Evolutionary conservation across 2,113 vertebrate species (phyloP).

Genomic region (Strigops habroptila): DNA sequence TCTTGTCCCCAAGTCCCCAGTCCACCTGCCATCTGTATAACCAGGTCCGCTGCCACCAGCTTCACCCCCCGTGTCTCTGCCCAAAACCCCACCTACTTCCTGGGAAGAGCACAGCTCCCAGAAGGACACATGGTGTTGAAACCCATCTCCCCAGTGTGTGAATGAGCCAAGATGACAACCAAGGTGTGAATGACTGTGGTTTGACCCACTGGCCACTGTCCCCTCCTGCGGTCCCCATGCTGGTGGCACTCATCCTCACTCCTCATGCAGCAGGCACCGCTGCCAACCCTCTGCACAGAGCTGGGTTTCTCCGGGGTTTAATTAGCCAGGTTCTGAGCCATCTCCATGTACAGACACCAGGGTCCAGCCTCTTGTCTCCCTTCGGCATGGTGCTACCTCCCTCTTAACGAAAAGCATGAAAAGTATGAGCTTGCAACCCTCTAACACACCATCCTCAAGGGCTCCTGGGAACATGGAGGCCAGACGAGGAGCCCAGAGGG

Average conservation of each 20-base stretch:
- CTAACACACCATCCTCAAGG: not conserved
- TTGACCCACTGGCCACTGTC: not conserved
- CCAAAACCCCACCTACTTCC: accelerated
- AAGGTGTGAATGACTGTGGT: accelerated
- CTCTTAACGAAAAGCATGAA: not conserved
- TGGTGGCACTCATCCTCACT: not conserved
- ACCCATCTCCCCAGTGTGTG: not conserved
- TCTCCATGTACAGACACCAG: not conserved
- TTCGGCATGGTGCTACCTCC: accelerated
- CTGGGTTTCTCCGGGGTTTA: not conserved
- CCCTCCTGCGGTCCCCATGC: not conserved
- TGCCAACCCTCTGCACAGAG: not conserved
- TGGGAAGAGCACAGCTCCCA: not conserved
- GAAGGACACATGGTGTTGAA: accelerated
- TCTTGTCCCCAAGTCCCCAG: not conserved
- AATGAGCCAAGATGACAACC: not conserved
- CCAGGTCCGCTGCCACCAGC: not conserved
- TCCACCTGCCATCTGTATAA: not conserved
- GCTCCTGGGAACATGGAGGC: accelerated
- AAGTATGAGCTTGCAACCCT: not conserved
- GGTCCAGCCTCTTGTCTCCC: too few relatives aligned
- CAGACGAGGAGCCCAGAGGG: not conserved
- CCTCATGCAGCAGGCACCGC: not conserved
- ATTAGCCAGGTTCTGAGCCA: not conserved
- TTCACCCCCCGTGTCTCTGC: too few relatives aligned